These are phyloP conservation scores for Acromyrmex charruanus DNA, from an alignment of 1,140 invertebrate species.

Conservation along the genomic window DNA sequence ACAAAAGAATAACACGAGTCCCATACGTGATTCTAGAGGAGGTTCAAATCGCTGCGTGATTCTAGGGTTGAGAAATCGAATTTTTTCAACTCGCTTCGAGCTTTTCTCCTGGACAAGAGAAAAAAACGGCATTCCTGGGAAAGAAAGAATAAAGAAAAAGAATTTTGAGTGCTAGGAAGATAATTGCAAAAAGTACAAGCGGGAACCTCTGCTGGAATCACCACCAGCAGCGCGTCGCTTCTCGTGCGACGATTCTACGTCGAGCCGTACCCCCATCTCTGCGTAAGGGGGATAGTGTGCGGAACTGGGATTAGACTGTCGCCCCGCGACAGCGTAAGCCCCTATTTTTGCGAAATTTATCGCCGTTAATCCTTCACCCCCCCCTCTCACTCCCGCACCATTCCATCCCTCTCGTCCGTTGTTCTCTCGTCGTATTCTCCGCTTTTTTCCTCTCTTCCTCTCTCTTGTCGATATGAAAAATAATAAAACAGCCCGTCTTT, in stretches of 20 bases:
- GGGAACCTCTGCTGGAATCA: conserved; percentile 16
- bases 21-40: too few relatives aligned
- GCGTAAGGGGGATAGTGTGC: conserved; percentile 69
- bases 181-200: conserved; percentile 83
- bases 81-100: neutral
- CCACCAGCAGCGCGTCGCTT: conserved; percentile 62
- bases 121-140: neutral
- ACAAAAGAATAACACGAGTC: too few relatives aligned
- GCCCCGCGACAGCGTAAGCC: conserved; percentile 86
- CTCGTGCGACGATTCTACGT: conserved; percentile 62
- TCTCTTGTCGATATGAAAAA: conserved; percentile 82
- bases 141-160: conserved; percentile 42
- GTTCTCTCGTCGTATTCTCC: conserved; percentile 67
- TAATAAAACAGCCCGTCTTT: conserved; percentile 80
- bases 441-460: conserved; percentile 69
- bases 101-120: neutral
- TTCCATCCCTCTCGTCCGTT: conserved; percentile 62
- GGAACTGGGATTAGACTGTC: conserved; percentile 85
- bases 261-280: conserved; percentile 67
- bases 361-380: conserved; percentile 86
- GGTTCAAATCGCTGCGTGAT: too few relatives aligned
- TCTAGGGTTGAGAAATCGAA: neutral
- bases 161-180: conserved; percentile 72
- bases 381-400: conserved; percentile 15
- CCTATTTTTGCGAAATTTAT: conserved; percentile 87